Evolutionary conservation across 2,888 invertebrate species (phyloP).

Genomic region (Trachelus tabidus): DNA sequence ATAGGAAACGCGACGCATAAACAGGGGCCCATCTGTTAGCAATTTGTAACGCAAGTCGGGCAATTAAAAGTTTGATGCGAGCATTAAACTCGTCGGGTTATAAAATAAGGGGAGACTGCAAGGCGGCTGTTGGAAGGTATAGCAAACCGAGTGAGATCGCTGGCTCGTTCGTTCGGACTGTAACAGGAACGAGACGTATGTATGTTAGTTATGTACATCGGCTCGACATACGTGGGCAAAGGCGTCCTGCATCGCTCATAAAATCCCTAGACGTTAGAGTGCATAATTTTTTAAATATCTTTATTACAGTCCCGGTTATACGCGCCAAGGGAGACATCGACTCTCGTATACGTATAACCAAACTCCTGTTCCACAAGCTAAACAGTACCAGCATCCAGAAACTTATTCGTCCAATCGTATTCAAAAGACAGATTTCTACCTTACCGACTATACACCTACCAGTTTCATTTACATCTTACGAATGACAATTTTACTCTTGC

Average conservation of each 20-base stretch:
- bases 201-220: slow-evolving; percentile 3
- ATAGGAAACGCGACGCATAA: slow-evolving; percentile 39
- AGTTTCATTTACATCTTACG: neutral
- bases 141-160: neutral
- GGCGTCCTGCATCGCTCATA: slow-evolving; percentile 29
- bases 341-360: neutral
- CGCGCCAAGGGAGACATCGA: neutral
- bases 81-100: slow-evolving; percentile 62
- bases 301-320: slow-evolving; percentile 30
- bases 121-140: slow-evolving; percentile 9
- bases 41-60: slow-evolving; percentile 61
- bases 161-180: neutral
- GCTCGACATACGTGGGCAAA: slow-evolving; percentile 15
- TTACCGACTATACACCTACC: neutral
- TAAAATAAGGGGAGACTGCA: slow-evolving; percentile 49
- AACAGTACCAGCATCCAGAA: neutral
- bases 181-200: neutral
- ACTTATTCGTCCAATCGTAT: neutral
- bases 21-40: slow-evolving; percentile 59
- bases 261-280: slow-evolving; percentile 31
- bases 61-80: slow-evolving; percentile 64
- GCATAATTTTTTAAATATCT: slow-evolving; percentile 49
- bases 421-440: neutral
- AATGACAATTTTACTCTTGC: neutral
- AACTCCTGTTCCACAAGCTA: neutral